These are phyloP conservation scores for Cranoglanis bouderius DNA, from an alignment of 2,113 vertebrate species.

Conservation along the genomic window DNA sequence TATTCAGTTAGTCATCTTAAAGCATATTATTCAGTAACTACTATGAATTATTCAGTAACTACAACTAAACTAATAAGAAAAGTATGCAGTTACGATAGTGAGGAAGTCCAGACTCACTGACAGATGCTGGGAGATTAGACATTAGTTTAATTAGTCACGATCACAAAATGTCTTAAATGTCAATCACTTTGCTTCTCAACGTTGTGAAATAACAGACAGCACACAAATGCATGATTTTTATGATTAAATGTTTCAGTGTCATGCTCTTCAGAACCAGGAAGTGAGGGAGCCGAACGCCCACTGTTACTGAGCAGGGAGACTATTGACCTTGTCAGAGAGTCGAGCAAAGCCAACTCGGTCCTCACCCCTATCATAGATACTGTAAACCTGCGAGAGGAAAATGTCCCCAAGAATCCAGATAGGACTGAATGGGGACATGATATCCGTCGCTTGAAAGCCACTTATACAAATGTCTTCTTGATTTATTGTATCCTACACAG, in stretches of 20 bases:
- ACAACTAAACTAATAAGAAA: background rate
- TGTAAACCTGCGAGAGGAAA: slow-evolving; percentile 80
- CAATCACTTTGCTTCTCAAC: background rate
- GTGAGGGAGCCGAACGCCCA: background rate
- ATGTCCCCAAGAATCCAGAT: slow-evolving; percentile 84
- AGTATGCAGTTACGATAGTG: too few relatives aligned
- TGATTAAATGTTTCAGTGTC: background rate
- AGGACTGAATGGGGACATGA: slow-evolving; percentile 57
- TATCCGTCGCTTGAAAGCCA: slow-evolving; percentile 74
- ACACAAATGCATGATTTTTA: background rate
- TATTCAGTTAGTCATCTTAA: background rate
- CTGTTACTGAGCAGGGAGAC: background rate
- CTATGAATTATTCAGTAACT: background rate
- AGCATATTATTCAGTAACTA: background rate
- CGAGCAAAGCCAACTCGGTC: slow-evolving; percentile 77
- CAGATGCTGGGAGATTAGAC: background rate
- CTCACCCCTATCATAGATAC: slow-evolving; percentile 76
- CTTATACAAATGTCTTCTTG: slow-evolving; percentile 71
- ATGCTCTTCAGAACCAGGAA: background rate
- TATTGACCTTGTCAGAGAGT: slow-evolving; percentile 32
- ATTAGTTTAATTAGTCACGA: background rate
- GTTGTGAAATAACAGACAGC: background rate
- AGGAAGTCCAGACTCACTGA: background rate
- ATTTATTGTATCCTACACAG: slow-evolving; percentile 65
- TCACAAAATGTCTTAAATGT: background rate